phyloP scores from a whole-genome alignment of 2,113 vertebrate genomes.

The Aix galericulata region DNA sequence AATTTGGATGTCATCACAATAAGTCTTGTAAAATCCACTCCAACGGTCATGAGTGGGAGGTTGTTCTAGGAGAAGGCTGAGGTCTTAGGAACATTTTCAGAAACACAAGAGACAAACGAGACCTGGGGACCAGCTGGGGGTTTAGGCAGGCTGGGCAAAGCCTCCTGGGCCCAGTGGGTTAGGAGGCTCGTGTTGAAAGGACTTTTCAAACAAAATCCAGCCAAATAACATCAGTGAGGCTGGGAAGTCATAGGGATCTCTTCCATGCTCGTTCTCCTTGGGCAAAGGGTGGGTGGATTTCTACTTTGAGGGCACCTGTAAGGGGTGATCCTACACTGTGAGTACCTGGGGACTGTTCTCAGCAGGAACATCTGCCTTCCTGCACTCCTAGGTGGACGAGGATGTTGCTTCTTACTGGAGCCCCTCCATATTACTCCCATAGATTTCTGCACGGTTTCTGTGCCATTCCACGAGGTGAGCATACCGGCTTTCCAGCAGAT shows the following conservation, averaged over 20 bases:
- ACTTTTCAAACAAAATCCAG: background rate
- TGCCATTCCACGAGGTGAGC: rapidly evolving
- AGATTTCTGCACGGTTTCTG: background rate
- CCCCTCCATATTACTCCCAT: background rate
- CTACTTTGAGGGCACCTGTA: background rate
- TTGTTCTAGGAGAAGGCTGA: background rate
- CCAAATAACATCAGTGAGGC: background rate
- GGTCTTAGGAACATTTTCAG: background rate
- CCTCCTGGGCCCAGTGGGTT: background rate
- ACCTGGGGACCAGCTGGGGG: no score
- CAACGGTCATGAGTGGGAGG: slow-evolving; percentile 8
- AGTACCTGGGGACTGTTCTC: background rate
- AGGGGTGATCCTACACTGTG: background rate
- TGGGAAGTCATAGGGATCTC: background rate
- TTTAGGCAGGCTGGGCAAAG: rapidly evolving
- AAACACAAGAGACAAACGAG: no score
- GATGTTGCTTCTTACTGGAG: background rate
- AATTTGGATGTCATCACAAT: slow-evolving; percentile 55
- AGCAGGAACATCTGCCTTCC: background rate
- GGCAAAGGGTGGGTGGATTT: background rate
- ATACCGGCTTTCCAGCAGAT: background rate
- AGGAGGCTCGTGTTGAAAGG: background rate
- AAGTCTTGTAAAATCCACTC: slow-evolving; percentile 46
- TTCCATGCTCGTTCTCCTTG: background rate
- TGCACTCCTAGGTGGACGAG: background rate